Evolutionary conservation across 2,113 vertebrate genomes (phyloP).

Genomic region (Pseudonaja textilis): DNA sequence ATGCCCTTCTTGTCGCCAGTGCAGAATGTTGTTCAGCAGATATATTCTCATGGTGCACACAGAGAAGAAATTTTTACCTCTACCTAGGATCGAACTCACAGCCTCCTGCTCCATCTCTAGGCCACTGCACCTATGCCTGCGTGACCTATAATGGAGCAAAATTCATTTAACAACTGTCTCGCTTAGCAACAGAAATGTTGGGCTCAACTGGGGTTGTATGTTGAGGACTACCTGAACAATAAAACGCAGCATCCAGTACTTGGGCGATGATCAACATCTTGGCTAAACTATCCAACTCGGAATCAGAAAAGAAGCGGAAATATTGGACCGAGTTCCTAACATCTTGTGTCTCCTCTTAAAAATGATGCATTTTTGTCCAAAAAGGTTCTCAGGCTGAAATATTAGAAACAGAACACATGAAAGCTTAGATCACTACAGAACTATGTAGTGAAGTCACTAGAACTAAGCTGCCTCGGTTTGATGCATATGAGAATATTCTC

Average conservation of each 20-base stretch:
- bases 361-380: not conserved
- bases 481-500: not conserved
- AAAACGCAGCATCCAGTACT: not conserved
- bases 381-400: not conserved
- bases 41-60: too few relatives aligned
- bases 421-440: not conserved
- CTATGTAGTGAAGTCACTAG: not conserved
- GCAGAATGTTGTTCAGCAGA: too few relatives aligned
- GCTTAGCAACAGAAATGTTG: not conserved
- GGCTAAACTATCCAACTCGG: not conserved
- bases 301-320: not conserved
- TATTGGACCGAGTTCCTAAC: not conserved
- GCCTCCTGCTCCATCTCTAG: too few relatives aligned
- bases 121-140: too few relatives aligned
- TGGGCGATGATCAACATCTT: not conserved
- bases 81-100: too few relatives aligned
- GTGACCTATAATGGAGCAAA: not conserved
- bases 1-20: too few relatives aligned
- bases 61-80: too few relatives aligned
- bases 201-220: not conserved
- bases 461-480: not conserved
- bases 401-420: constrained; percentile 16
- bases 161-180: not conserved
- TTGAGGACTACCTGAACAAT: not conserved
- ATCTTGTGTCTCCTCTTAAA: not conserved